These are phyloP conservation scores for Mamestra brassicae DNA, from an alignment of 2,888 invertebrate species.

Conservation along the genomic window DNA sequence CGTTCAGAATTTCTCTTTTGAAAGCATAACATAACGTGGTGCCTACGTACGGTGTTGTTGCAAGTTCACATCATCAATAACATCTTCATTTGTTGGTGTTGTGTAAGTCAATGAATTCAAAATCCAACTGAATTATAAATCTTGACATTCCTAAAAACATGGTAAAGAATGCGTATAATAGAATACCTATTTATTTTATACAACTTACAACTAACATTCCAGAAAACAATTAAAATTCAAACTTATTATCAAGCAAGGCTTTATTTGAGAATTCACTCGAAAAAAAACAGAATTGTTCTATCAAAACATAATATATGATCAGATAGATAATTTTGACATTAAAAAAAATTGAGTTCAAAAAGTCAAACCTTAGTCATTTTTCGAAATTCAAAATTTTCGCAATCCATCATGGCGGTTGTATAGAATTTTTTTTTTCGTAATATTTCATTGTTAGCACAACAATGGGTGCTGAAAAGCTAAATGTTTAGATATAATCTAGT, in stretches of 20 bases:
- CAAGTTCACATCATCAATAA: neutral
- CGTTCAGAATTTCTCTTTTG: neutral
- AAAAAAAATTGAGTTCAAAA: neutral
- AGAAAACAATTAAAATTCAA: no score
- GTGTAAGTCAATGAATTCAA: neutral
- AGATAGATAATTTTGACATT: no score
- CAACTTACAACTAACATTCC: no score
- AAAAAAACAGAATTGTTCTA: no score
- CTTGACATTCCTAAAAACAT: no score
- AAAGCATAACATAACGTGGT: neutral
- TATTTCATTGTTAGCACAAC: conserved; percentile 62
- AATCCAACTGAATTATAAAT: no score
- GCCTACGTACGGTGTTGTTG: neutral
- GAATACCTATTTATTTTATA: no score
- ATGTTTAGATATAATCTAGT: conserved; percentile 61
- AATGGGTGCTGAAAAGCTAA: conserved; percentile 62
- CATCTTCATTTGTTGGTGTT: neutral
- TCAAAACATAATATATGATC: no score
- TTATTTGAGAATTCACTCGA: no score
- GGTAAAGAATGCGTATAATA: no score
- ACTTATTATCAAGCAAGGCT: no score
- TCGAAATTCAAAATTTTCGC: conserved; percentile 20
- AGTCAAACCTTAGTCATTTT: neutral
- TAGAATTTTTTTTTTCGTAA: conserved; percentile 44
- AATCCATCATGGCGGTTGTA: conserved; percentile 33